phyloP scores from a whole-genome alignment of 1,140 invertebrate genomes.

The Drosophila baimaii region DNA sequence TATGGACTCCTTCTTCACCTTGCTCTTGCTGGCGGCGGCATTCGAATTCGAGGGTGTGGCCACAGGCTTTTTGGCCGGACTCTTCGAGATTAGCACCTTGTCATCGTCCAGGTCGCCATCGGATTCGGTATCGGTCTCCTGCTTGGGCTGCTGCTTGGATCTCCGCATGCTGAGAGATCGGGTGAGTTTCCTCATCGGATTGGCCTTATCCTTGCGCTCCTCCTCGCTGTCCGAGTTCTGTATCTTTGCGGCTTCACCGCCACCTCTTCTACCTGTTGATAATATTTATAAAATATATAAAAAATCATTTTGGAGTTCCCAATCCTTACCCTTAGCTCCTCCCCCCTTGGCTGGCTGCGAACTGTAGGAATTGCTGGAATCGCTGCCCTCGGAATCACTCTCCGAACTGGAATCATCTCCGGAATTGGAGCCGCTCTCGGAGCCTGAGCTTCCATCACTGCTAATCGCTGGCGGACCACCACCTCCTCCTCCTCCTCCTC shows the following conservation, averaged over 20 bases:
- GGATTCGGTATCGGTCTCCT: slow-evolving; percentile 69
- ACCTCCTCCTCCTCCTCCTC: slow-evolving; percentile 44
- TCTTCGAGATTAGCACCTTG: slow-evolving; percentile 86
- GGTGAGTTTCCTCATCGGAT: slow-evolving; percentile 85
- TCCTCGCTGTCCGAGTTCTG: slow-evolving; percentile 52
- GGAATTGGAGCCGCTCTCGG: slow-evolving; percentile 48
- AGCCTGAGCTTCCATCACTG: slow-evolving; percentile 60
- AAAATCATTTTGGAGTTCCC: background rate
- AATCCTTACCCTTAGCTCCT: slow-evolving; percentile 39
- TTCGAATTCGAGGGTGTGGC: slow-evolving; percentile 33
- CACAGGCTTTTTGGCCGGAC: slow-evolving; percentile 87
- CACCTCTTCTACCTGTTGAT: slow-evolving; percentile 8
- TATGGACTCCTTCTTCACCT: slow-evolving; percentile 70
- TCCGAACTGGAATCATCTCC: slow-evolving; percentile 52
- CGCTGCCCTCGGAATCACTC: slow-evolving; percentile 71
- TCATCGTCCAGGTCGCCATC: slow-evolving; percentile 84
- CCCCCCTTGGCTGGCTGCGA: slow-evolving; percentile 54
- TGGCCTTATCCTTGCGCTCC: slow-evolving; percentile 61
- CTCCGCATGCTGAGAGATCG: slow-evolving; percentile 86
- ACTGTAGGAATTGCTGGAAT: slow-evolving; percentile 72
- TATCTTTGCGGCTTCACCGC: slow-evolving; percentile 12
- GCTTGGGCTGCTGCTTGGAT: slow-evolving; percentile 85
- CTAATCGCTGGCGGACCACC: slow-evolving; percentile 76
- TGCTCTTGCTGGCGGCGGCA: slow-evolving; percentile 50
- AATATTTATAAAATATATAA: background rate